Conservation (phyloP, 2,797 vertebrate genomes). For the Esox lucius region DNA sequence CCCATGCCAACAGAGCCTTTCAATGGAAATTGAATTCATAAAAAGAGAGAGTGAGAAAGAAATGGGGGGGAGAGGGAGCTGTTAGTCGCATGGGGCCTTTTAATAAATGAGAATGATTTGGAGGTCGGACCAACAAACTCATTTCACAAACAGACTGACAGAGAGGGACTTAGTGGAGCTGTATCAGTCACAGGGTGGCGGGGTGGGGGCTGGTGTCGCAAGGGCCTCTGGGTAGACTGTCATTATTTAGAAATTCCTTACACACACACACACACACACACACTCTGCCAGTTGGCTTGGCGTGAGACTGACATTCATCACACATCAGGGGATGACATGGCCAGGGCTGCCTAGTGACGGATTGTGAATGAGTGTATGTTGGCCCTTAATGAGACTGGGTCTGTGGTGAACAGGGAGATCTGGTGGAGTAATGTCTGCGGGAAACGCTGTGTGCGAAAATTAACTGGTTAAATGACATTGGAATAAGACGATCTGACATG, state of each 20-base stretch:
- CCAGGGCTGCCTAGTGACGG: not conserved
- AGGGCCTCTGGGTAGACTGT: not conserved
- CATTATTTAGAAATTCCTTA: not conserved
- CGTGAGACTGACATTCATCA: not conserved
- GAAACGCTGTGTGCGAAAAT: too few relatives aligned
- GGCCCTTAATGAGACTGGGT: too few relatives aligned
- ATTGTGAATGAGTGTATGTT: too few relatives aligned
- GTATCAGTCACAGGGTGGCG: not conserved
- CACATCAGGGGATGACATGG: not conserved
- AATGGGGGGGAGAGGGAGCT: not conserved
- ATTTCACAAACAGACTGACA: not conserved
- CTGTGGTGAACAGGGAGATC: too few relatives aligned
- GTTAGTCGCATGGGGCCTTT: not conserved
- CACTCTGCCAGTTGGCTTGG: not conserved
- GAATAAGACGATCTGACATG: too few relatives aligned
- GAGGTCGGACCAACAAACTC: not conserved
- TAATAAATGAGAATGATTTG: not conserved
- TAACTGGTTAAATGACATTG: too few relatives aligned
- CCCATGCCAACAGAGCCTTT: too few relatives aligned
- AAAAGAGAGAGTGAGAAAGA: not conserved
- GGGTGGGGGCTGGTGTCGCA: not conserved
- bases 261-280: too few relatives aligned
- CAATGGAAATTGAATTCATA: not conserved
- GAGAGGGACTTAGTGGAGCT: not conserved
- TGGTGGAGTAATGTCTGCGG: too few relatives aligned